phyloP scores from a whole-genome alignment of 37 sponge, comb jelly and placozoan species.

The Theonella swinhoei region DNA sequence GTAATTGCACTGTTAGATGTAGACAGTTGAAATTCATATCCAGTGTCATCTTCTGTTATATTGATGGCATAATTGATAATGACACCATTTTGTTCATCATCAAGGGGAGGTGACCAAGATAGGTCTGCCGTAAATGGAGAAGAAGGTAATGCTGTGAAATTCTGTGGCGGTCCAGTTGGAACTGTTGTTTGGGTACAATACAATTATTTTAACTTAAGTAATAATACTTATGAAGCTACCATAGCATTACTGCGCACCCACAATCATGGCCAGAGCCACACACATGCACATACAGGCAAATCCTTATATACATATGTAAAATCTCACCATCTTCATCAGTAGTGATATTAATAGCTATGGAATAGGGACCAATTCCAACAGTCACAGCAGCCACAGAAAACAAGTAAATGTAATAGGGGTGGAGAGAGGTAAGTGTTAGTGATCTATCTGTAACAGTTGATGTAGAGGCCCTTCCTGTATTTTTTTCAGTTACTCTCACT shows the following conservation, averaged over 20 bases:
- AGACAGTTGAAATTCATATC: not conserved
- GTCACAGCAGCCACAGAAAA: constrained; percentile 35
- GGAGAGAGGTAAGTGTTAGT: not conserved
- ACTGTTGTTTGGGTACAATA: not conserved
- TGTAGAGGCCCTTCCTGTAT: not conserved
- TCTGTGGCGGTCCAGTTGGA: not conserved
- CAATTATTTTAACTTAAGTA: not conserved
- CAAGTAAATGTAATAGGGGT: constrained; percentile 29
- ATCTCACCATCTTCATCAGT: constrained; percentile 39
- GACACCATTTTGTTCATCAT: constrained; percentile 8
- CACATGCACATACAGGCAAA: too few relatives aligned
- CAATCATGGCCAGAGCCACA: too few relatives aligned
- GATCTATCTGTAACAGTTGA: not conserved
- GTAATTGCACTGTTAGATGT: not conserved
- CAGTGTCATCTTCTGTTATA: not conserved
- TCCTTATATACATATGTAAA: too few relatives aligned
- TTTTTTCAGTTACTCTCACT: not conserved
- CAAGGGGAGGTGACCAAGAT: not conserved
- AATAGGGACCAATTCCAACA: constrained; percentile 26
- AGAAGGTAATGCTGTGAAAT: not conserved
- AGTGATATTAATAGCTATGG: not conserved
- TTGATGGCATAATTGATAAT: constrained; percentile 9
- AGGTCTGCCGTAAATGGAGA: not conserved
- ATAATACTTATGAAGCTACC: too few relatives aligned
- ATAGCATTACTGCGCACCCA: too few relatives aligned